Evolutionary conservation across 2,888 invertebrate species (phyloP), one percentile per base, ranked within the genome.

Genomic region (Quadriops clusia): DNA sequence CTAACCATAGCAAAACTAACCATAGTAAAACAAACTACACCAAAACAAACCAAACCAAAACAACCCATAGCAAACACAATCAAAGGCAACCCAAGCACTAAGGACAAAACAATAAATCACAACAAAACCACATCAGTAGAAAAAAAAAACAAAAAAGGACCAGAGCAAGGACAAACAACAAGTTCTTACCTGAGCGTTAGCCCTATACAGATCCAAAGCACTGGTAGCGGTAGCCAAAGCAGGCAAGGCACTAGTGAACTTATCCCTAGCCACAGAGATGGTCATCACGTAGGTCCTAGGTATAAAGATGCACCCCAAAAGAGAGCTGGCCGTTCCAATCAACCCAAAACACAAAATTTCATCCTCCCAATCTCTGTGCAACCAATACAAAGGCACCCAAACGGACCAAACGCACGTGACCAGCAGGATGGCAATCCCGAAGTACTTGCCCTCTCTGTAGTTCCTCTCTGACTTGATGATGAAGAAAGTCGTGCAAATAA

Each of bases 281-380:
- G 74, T 68, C 64, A 79, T 78, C 33, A 75, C 61, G 45, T 78
- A 79, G 0, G 76, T 74, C 28, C 77, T 61, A 1, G 79, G 78
- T 46, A 78, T 71, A 40, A 79, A 68, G n/a, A 79, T 64, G 0
- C 70, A 66, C 5, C 72, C 62, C 14, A 79, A 55, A 21, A 78
- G 64, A 2, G 70, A 63, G 46, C 74, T 72, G 1, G 73, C 74
- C 0, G 76, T 75, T 2, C 67, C 67, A 23, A 75, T 64, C 2
- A 74, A 54, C 1, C 76, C 78, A 28, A 69, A 58, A 16, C 73
- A 71, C 4, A 77, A 54, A 15, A 72, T 64, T 1, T 68, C 65
- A 51, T 78, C 77, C 15, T 63, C 63, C 64, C 66, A 67, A 16
- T 62, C 60, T 29, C 61, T 58, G 17, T 71, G 57, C 8, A 72